Conservation (phyloP, 2,113 vertebrate species). For the Semicossyphus pulcher region DNA sequence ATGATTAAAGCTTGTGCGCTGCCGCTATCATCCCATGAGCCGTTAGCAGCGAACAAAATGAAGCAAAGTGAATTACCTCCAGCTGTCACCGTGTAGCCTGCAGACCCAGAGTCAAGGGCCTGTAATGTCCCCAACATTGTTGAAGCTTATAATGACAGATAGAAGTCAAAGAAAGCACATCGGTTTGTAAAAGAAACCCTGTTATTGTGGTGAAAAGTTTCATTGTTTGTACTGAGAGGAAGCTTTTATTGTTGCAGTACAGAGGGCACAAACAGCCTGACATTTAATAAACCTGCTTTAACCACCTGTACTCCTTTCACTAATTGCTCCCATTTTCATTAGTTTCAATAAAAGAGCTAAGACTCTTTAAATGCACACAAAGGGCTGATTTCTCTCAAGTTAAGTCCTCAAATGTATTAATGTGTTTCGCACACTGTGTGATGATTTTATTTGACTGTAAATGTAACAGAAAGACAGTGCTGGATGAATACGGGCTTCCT, state of each 20-base stretch:
- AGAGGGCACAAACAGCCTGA: background rate
- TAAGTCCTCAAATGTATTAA: too few relatives aligned
- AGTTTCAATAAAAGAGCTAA: too few relatives aligned
- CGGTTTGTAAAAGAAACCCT: slow-evolving; percentile 8
- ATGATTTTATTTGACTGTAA: too few relatives aligned
- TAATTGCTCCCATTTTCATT: too few relatives aligned
- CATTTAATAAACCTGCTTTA: background rate
- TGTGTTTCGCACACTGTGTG: too few relatives aligned
- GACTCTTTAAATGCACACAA: too few relatives aligned
- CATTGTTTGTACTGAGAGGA: slow-evolving; percentile 19
- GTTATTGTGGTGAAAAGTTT: background rate
- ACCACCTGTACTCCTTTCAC: background rate
- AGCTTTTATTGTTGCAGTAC: background rate
- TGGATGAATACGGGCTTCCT: too few relatives aligned
- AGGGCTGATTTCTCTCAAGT: too few relatives aligned
- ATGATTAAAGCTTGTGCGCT: slow-evolving; percentile 74
- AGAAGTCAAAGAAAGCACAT: slow-evolving; percentile 28
- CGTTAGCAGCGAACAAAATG: slow-evolving; percentile 70
- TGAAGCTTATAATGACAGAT: slow-evolving; percentile 54
- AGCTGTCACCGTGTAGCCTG: slow-evolving; percentile 67
- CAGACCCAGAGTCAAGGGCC: slow-evolving; percentile 62
- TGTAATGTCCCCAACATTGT: slow-evolving; percentile 51
- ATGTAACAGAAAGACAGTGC: too few relatives aligned
- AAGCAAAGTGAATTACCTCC: slow-evolving; percentile 78
- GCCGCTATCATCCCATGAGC: slow-evolving; percentile 71